phyloP scores from a whole-genome alignment of 2,888 invertebrate genomes.

The Phengaris alcon region DNA sequence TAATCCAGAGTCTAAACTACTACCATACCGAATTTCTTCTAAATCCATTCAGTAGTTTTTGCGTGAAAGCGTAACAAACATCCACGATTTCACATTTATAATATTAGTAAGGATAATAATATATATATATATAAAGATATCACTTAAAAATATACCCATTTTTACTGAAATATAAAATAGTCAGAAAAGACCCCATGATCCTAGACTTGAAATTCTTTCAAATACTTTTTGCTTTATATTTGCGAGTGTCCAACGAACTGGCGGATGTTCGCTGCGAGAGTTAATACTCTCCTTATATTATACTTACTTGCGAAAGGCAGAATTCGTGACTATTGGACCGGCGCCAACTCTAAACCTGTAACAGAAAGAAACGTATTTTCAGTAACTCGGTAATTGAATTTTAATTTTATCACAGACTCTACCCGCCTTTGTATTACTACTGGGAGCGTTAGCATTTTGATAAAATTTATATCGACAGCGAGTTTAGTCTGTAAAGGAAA shows the following conservation, averaged over 20 bases:
- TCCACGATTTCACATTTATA: too few relatives aligned
- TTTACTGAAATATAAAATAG: not conserved
- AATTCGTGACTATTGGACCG: constrained; percentile 40
- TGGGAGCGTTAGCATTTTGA: constrained; percentile 25
- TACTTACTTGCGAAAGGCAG: constrained; percentile 43
- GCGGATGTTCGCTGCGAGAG: constrained; percentile 10
- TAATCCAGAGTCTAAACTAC: too few relatives aligned
- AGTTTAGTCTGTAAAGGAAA: constrained; percentile 20
- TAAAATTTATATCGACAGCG: constrained; percentile 23
- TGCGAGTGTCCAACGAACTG: not conserved
- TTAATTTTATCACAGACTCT: constrained; percentile 35
- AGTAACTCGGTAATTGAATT: constrained; percentile 38
- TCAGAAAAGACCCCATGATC: not conserved
- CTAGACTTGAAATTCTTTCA: constrained; percentile 2
- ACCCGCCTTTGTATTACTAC: constrained; percentile 22
- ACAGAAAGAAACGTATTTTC: constrained; percentile 41
- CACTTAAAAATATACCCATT: not conserved
- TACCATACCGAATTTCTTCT: too few relatives aligned
- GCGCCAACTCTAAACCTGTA: constrained; percentile 46
- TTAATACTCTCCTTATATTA: constrained; percentile 25
- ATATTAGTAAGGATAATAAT: too few relatives aligned
- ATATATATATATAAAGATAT: too few relatives aligned
- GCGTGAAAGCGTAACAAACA: too few relatives aligned
- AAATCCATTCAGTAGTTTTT: too few relatives aligned
- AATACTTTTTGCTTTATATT: constrained; percentile 18